Conservation (phyloP, 2,797 vertebrate genomes). For the Melanotaenia parkinsoni region DNA sequence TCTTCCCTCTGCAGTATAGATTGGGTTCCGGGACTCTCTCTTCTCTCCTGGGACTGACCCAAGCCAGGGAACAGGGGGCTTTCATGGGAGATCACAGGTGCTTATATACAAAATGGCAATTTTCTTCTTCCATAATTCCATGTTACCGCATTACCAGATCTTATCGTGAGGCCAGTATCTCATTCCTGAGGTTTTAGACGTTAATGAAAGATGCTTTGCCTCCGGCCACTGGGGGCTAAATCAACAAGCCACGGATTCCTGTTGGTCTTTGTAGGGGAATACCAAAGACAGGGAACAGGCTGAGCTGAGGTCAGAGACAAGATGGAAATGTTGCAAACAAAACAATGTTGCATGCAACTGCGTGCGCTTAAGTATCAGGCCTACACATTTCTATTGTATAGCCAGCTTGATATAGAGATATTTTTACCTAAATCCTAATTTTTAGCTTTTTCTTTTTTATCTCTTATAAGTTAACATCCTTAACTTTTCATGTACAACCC, state of each 20-base stretch:
- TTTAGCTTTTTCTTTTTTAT: neutral
- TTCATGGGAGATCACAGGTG: conserved; percentile 87
- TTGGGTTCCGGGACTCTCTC: conserved; percentile 74
- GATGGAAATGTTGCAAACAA: conserved; percentile 58
- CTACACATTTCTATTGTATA: neutral
- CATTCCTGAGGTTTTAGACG: conserved; percentile 86
- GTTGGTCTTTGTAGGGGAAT: conserved; percentile 82
- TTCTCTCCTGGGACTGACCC: conserved; percentile 77
- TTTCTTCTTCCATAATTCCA: conserved; percentile 88
- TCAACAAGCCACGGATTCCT: conserved; percentile 82
- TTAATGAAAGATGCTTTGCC: conserved; percentile 88
- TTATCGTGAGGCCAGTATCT: conserved; percentile 84
- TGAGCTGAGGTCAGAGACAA: conserved; percentile 69
- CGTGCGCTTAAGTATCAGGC: neutral
- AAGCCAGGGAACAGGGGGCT: conserved; percentile 79
- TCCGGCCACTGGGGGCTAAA: conserved; percentile 78
- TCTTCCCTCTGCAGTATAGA: conserved; percentile 72
- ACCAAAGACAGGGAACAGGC: conserved; percentile 66
- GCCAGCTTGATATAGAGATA: neutral
- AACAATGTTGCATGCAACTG: conserved; percentile 48
- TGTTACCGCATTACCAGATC: conserved; percentile 87
- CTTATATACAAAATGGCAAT: conserved; percentile 89
- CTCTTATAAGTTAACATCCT: neutral
- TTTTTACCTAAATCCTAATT: neutral
- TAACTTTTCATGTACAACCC: conserved; percentile 7